These are phyloP conservation scores for Drosophila varians DNA, from an alignment of 1,140 invertebrate species.

Conservation along the genomic window DNA sequence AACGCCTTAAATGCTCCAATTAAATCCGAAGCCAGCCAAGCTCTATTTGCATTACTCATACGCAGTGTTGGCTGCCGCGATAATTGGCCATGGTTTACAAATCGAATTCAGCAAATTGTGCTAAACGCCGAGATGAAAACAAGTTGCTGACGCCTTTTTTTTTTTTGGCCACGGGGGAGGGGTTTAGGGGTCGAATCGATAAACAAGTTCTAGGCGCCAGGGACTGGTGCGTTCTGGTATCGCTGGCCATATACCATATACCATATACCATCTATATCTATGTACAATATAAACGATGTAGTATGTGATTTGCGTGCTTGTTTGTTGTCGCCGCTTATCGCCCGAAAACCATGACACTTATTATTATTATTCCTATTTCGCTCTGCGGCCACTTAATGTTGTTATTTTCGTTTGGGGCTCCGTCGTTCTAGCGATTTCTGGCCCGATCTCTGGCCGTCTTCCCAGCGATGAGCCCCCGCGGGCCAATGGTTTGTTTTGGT, in stretches of 20 bases:
- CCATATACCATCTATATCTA: not conserved
- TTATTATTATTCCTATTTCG: constrained; percentile 36
- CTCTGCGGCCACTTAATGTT: constrained; percentile 12
- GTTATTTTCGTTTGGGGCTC: constrained; percentile 26
- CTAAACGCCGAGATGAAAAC: constrained; percentile 46
- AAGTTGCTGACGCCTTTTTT: constrained; percentile 41
- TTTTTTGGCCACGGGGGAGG: constrained; percentile 1
- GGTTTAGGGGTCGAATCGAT: constrained; percentile 6
- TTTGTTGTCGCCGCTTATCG: constrained; percentile 60
- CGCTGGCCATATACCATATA: constrained; percentile 21
- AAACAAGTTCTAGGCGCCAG: constrained; percentile 69
- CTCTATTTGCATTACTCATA: constrained; percentile 51
- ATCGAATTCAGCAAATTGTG: constrained; percentile 45
- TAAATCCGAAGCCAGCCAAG: too few relatives aligned
- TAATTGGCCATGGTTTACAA: constrained; percentile 44
- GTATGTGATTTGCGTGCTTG: constrained; percentile 19
- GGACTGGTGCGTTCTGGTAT: constrained; percentile 59
- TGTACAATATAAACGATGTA: not conserved
- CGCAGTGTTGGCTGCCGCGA: constrained; percentile 23
- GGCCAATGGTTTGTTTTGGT: constrained; percentile 34
- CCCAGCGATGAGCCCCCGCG: constrained; percentile 1
- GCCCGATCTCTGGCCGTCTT: constrained; percentile 1
- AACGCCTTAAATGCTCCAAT: not conserved
- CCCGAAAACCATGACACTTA: constrained; percentile 37
- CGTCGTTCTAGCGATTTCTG: constrained; percentile 61